Evolutionary conservation across 2,888 invertebrate species (phyloP).

Genomic region (Scaptomyza reducta): DNA sequence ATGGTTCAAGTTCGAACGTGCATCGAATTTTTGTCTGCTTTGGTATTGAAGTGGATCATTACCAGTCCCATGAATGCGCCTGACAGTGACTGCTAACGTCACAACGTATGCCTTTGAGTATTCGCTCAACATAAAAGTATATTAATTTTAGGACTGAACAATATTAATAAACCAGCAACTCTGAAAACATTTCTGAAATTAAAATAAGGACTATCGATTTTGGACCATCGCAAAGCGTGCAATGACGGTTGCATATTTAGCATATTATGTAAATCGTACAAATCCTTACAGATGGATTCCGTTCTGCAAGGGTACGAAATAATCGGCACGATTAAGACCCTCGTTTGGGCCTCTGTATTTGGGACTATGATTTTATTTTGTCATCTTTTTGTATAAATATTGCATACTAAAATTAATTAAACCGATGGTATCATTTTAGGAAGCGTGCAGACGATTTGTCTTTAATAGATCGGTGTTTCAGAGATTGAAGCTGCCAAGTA

Average conservation of each 20-base stretch:
- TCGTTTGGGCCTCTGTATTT: too few relatives aligned
- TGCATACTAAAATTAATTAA: conserved; percentile 2
- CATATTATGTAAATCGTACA: not conserved
- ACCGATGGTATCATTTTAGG: not conserved
- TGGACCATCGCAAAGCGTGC: too few relatives aligned
- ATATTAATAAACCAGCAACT: not conserved
- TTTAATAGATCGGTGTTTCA: not conserved
- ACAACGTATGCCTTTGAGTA: conserved; percentile 35
- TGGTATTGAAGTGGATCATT: conserved; percentile 46
- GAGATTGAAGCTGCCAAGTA: conserved; percentile 7
- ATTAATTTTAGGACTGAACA: not conserved
- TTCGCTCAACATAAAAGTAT: conserved; percentile 36
- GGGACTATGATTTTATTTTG: not conserved
- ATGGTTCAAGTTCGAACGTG: conserved; percentile 78
- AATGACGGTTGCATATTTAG: too few relatives aligned
- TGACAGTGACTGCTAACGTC: not conserved
- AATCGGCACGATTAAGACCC: not conserved
- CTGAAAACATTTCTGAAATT: not conserved
- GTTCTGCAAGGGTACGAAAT: not conserved
- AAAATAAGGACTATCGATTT: too few relatives aligned
- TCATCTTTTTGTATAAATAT: not conserved
- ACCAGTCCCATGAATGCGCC: conserved; percentile 3
- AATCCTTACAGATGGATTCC: not conserved
- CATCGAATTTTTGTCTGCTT: conserved; percentile 64
- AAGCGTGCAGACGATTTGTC: not conserved